A percentile compares a stretch with the other conserved stretches of the same genome.
Evolutionary conservation across 1,140 invertebrate species (phyloP).

Genomic region (Zaprionus taronus): DNA sequence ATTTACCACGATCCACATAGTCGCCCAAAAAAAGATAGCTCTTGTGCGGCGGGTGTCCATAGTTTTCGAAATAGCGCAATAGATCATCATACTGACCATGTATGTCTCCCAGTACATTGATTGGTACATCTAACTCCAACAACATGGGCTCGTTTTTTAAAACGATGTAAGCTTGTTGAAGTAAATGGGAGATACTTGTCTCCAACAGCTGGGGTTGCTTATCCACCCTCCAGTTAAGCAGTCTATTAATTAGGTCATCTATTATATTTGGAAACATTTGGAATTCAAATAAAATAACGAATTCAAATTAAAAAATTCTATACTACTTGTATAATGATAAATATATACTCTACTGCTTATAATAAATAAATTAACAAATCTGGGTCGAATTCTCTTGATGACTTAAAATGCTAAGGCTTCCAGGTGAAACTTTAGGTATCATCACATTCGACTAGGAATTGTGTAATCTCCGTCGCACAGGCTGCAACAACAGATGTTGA

Average conservation of each 20-base stretch:
- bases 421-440: too few relatives aligned
- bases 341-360: too few relatives aligned
- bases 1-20: conserved; percentile 93
- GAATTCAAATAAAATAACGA: not conserved
- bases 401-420: not conserved
- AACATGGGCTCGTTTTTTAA: conserved; percentile 98
- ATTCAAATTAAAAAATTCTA: not conserved
- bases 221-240: conserved; percentile 46
- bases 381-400: not conserved
- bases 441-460: not conserved
- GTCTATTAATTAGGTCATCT: conserved; percentile 40
- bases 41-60: conserved; percentile 99
- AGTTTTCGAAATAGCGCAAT: conserved; percentile 98
- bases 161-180: conserved; percentile 96
- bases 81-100: conserved; percentile 99
- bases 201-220: conserved; percentile 36
- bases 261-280: conserved; percentile 44
- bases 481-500: not conserved
- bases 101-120: conserved; percentile 99
- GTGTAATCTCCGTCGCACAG: not conserved
- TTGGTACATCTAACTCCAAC: conserved; percentile 97
- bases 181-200: conserved; percentile 30
- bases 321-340: too few relatives aligned
- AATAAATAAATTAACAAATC: not conserved
- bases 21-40: conserved; percentile 99